A percentile compares a stretch with the other conserved stretches of the same genome.
Evolutionary conservation across 2,888 invertebrate genomes (phyloP).

Genomic region (Polyploca ridens): DNA sequence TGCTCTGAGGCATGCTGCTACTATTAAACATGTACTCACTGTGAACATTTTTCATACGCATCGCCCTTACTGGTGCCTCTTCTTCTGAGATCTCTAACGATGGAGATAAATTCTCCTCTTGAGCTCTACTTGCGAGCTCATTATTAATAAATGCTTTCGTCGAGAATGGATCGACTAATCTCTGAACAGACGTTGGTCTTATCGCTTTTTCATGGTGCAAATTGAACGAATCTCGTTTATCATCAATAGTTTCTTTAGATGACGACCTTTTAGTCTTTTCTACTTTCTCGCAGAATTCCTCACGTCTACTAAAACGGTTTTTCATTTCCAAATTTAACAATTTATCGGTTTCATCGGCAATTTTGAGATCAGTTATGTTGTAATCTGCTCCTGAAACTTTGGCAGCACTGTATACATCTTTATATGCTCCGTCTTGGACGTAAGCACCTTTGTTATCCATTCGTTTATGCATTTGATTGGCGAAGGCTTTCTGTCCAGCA

Average conservation of each 20-base stretch:
- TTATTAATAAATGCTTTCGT: slow-evolving; percentile 75
- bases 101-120: slow-evolving; percentile 60
- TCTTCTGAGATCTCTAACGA: slow-evolving; percentile 66
- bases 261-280: slow-evolving; percentile 63
- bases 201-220: slow-evolving; percentile 68
- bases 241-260: slow-evolving; percentile 71
- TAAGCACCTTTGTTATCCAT: slow-evolving; percentile 81
- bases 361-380: slow-evolving; percentile 79
- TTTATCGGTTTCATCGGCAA: slow-evolving; percentile 79
- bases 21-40: slow-evolving; percentile 71
- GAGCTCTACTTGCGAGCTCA: slow-evolving; percentile 58
- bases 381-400: slow-evolving; percentile 79
- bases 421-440: slow-evolving; percentile 76
- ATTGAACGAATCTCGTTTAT: slow-evolving; percentile 66
- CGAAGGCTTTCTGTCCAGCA: slow-evolving; percentile 78
- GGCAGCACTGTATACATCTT: slow-evolving; percentile 77
- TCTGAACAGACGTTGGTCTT: slow-evolving; percentile 69
- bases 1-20: slow-evolving; percentile 77
- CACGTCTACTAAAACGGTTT: slow-evolving; percentile 67
- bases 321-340: slow-evolving; percentile 76
- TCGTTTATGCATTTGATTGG: slow-evolving; percentile 80
- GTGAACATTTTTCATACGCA: slow-evolving; percentile 65
- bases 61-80: slow-evolving; percentile 63
- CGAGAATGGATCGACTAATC: slow-evolving; percentile 68
- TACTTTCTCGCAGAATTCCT: slow-evolving; percentile 67